Conservation (phyloP, 2,888 invertebrate species). For the Acheta domesticus region DNA sequence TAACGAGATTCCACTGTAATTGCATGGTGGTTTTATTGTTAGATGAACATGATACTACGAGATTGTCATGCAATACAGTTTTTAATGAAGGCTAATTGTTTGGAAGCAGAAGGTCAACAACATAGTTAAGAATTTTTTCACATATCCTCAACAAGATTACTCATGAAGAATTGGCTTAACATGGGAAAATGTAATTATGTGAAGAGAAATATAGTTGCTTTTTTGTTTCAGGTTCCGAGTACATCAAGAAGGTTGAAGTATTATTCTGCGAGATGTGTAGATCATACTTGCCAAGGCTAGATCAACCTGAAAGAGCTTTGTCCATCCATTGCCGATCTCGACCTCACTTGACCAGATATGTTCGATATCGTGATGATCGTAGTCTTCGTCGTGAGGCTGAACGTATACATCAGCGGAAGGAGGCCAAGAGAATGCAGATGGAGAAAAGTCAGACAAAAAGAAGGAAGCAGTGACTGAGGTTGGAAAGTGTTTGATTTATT, state of each 20-base stretch:
- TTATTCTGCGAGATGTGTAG: slow-evolving; percentile 78
- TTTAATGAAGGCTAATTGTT: too few species aligned
- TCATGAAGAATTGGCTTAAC: too few species aligned
- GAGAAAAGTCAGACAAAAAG: slow-evolving; percentile 44
- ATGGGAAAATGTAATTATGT: too few species aligned
- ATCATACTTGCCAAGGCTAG: slow-evolving; percentile 65
- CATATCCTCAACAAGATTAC: too few species aligned
- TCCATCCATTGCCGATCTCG: slow-evolving; percentile 72
- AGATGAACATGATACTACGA: too few species aligned
- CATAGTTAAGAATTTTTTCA: too few species aligned
- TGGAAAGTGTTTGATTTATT: neutral
- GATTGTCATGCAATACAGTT: too few species aligned
- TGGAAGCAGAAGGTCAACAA: too few species aligned
- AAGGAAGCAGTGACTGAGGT: slow-evolving; percentile 29
- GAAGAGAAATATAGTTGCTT: neutral
- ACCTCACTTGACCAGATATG: slow-evolving; percentile 71
- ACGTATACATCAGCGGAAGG: slow-evolving; percentile 37
- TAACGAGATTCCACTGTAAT: too few species aligned
- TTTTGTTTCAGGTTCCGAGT: slow-evolving; percentile 57
- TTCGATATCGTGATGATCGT: slow-evolving; percentile 73
- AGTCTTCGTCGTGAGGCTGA: slow-evolving; percentile 69
- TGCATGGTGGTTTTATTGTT: too few species aligned
- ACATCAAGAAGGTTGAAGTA: slow-evolving; percentile 72
- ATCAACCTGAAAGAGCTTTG: slow-evolving; percentile 54
- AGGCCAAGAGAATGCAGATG: slow-evolving; percentile 45